Evolutionary conservation across 2,888 invertebrate genomes (phyloP).

Genomic region (Willowsia nigromaculata): DNA sequence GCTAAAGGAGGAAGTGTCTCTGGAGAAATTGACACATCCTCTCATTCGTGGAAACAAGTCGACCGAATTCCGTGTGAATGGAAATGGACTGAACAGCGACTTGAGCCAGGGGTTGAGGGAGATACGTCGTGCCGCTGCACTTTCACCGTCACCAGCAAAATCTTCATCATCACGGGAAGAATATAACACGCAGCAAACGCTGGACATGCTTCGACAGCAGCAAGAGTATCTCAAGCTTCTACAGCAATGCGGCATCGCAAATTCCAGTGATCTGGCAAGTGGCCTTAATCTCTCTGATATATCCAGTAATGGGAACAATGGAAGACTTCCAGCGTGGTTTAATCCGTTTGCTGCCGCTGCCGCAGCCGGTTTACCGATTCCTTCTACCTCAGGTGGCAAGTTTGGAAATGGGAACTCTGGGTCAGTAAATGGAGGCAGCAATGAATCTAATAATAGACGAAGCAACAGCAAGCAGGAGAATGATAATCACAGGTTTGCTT

Average conservation of each 20-base stretch:
- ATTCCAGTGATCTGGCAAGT: conserved; percentile 34
- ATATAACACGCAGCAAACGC: conserved; percentile 75
- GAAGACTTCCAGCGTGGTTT: conserved; percentile 73
- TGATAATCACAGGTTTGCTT: conserved; percentile 72
- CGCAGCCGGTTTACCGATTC: conserved; percentile 62
- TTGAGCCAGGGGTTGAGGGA: conserved; percentile 42
- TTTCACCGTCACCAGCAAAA: conserved; percentile 58
- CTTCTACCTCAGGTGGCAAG: conserved; percentile 47
- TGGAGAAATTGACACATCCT: conserved; percentile 75
- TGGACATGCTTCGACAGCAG: conserved; percentile 76
- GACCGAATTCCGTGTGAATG: conserved; percentile 50
- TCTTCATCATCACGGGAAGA: conserved; percentile 49
- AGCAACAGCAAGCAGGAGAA: conserved; percentile 35
- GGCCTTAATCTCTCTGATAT: conserved; percentile 59
- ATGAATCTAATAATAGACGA: neutral
- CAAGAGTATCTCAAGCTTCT: conserved; percentile 76
- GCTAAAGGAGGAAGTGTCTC: conserved; percentile 76
- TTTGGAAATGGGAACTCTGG: conserved; percentile 50
- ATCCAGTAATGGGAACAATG: conserved; percentile 43
- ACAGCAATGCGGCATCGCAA: conserved; percentile 74
- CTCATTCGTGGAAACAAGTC: conserved; percentile 42
- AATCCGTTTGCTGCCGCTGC: conserved; percentile 75
- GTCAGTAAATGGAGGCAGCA: neutral
- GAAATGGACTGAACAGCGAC: conserved; percentile 45
- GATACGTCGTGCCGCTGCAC: conserved; percentile 25